Evolutionary conservation across 2,888 invertebrate species (phyloP).

Genomic region (Xestia ashworthii): DNA sequence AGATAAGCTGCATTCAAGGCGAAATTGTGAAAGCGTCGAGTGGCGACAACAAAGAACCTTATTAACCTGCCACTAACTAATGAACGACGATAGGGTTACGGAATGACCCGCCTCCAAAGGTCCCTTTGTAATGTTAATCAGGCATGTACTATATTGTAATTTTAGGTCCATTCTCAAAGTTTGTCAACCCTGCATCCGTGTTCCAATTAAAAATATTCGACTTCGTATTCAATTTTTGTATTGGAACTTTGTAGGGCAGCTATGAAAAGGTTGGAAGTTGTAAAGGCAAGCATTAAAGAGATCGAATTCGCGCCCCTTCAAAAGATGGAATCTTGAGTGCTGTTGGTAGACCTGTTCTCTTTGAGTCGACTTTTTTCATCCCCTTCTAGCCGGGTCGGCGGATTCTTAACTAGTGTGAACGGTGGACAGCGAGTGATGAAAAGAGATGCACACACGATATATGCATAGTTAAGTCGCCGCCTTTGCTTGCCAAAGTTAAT

Average conservation of each 20-base stretch:
- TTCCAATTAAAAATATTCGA: conserved; percentile 65
- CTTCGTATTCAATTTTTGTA: conserved; percentile 53
- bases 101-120: conserved; percentile 75
- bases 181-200: conserved; percentile 58
- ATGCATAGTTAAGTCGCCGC: conserved; percentile 83
- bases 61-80: conserved; percentile 88
- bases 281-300: conserved; percentile 73
- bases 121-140: conserved; percentile 82
- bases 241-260: conserved; percentile 51
- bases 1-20: conserved; percentile 88
- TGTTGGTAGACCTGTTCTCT: conserved; percentile 75
- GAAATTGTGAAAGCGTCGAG: conserved; percentile 85
- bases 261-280: conserved; percentile 55
- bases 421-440: conserved; percentile 81
- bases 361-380: conserved; percentile 81
- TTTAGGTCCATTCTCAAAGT: conserved; percentile 72
- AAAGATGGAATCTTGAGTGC: conserved; percentile 80
- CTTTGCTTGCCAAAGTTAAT: conserved; percentile 88
- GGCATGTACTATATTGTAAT: conserved; percentile 73
- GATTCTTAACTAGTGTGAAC: conserved; percentile 81
- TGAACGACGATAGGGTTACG: conserved; percentile 85
- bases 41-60: conserved; percentile 85
- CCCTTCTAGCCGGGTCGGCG: conserved; percentile 75
- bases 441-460: conserved; percentile 89
- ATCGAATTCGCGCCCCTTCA: conserved; percentile 81